Evolutionary conservation across 2,113 vertebrate species (phyloP).

Genomic region (Rhea americana): DNA sequence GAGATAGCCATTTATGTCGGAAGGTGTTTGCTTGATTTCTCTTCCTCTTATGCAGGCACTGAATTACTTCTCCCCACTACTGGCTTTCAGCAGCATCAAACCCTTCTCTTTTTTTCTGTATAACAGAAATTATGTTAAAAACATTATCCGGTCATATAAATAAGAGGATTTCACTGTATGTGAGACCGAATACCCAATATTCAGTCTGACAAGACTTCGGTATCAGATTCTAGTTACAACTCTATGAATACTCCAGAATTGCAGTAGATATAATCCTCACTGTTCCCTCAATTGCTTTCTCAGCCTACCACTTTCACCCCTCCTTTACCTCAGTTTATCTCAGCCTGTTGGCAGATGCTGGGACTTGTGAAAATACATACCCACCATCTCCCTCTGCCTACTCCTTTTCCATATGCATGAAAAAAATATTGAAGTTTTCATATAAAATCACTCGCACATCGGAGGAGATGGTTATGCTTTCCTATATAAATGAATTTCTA

Average conservation of each 20-base stretch:
- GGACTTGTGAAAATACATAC: neutral
- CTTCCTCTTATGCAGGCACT: neutral
- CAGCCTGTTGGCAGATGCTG: conserved; percentile 7
- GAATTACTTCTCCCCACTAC: neutral
- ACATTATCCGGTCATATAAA: conserved; percentile 49
- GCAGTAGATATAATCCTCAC: neutral
- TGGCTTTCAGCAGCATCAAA: conserved; percentile 17
- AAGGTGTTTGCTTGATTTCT: conserved; percentile 30
- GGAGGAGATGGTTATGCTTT: neutral
- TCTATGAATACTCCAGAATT: neutral
- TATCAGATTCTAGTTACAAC: conserved; percentile 27
- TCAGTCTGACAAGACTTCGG: neutral
- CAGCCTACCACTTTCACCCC: neutral
- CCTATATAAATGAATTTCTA: conserved; percentile 5
- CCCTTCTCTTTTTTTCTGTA: neutral
- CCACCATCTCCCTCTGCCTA: conserved; percentile 14
- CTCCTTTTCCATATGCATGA: neutral
- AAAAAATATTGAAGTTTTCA: neutral
- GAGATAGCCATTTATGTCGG: neutral
- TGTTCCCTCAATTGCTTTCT: neutral
- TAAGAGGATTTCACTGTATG: conserved; percentile 30
- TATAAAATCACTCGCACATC: neutral
- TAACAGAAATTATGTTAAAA: conserved; percentile 36
- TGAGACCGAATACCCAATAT: conserved; percentile 38
- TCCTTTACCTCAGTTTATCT: conserved; percentile 34